Base-by-base conservation (phyloP, 2,113 vertebrate genomes). In the Saccopteryx leptura region DNA sequence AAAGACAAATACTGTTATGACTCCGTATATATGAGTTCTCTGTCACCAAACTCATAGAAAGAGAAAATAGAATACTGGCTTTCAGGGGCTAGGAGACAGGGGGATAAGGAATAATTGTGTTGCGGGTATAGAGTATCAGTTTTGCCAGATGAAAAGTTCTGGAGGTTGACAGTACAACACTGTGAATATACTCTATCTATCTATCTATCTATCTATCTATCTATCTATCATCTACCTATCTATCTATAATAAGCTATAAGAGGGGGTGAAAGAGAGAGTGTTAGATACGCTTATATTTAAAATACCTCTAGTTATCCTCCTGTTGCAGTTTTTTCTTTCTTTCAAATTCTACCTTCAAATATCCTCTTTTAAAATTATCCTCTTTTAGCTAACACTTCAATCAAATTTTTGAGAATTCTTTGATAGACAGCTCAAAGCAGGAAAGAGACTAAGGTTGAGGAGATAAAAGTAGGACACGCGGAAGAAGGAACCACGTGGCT, bases 311-410 rank as follows among this genome's bases (percentile, higher is more conserved):
- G 24, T 17, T 61, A 75, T 21, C 21, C 19, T 84, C 61, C 63
- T 63, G 63, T 39, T 80, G 11, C n/a, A 79, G 28, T 33, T 54
- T 65, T 60, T 39, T 54, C 52, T 75, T 74, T 61, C 90, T 78
- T 93, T 76, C n/a, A 82, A 63, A 23, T 74, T 33, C 79, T 33
- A 90, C 71, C 54, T 92, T 86, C 66, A 92, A 90, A 87, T 79
- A 88, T 19, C 28, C 58, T 91, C 66, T 68, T 89, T 71, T 33
- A 71, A 92, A 92, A 68, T 19, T 69, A 65, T 56, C 65, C 7
- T 94, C 50, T 81, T 58, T 66, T 28, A 46, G 18, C 21, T 94
- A 89, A 91, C 33, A 81, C 31, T 66, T 85, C 63, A 58, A 28
- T 33, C 66, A 46, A 69, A 85, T n/a, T 84, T 60, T 71, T 18